Conservation (phyloP, 2,797 vertebrate species). For the Myotis daubentonii region DNA sequence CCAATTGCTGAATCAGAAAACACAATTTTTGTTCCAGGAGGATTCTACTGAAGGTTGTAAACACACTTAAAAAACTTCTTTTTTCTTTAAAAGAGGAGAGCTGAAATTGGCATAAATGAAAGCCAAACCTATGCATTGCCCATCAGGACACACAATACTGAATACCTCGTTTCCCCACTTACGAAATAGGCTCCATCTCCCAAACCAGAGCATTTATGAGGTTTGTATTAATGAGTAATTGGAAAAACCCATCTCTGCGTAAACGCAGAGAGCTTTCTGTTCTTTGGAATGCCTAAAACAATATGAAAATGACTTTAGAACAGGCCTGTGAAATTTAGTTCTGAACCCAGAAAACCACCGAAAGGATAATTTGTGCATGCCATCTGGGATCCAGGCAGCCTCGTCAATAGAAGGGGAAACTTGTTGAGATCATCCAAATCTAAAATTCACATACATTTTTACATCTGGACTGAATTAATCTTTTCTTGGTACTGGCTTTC, state of each 20-base stretch:
- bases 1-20: not conserved
- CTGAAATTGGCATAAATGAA: not conserved
- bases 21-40: not conserved
- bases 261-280: not conserved
- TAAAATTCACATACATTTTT: slow-evolving; percentile 87
- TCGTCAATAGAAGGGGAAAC: slow-evolving; percentile 76
- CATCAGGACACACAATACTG: not conserved
- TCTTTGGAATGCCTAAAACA: slow-evolving; percentile 49
- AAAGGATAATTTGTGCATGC: slow-evolving; percentile 74
- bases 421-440: slow-evolving; percentile 88
- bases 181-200: not conserved
- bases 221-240: not conserved
- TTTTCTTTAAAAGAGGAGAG: slow-evolving; percentile 23
- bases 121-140: not conserved
- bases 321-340: slow-evolving; percentile 61
- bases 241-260: not conserved
- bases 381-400: slow-evolving; percentile 85
- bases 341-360: slow-evolving; percentile 79
- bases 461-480: slow-evolving; percentile 90
- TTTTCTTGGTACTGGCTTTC: slow-evolving; percentile 85
- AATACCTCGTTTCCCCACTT: not conserved
- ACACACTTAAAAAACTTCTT: not conserved
- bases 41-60: not conserved
- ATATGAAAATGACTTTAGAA: slow-evolving; percentile 56
- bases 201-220: not conserved